Evolutionary conservation across 2,113 vertebrate genomes (phyloP).

Genomic region (western clawed frog (Xenopus tropicalis)): DNA sequence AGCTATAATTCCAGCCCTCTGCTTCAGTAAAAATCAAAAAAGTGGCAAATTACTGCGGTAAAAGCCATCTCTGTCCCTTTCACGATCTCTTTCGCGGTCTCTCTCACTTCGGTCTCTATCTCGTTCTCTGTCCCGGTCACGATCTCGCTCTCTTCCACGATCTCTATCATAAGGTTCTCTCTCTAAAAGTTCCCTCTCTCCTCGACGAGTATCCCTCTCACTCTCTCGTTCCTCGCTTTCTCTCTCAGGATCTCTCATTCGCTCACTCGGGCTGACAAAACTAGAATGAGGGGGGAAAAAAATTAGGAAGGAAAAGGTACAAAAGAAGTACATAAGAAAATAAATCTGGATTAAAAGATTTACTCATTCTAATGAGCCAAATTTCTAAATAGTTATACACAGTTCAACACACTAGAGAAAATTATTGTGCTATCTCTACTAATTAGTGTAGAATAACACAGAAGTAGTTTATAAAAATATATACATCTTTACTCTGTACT

Average conservation of each 20-base stretch:
- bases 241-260: slow-evolving; percentile 62
- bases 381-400: too few relatives aligned
- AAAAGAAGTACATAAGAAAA: not conserved
- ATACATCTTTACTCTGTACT: too few relatives aligned
- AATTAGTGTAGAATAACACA: too few relatives aligned
- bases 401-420: too few relatives aligned
- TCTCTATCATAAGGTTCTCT: slow-evolving; percentile 50
- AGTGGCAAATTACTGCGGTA: slow-evolving; percentile 69
- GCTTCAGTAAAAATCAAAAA: too few relatives aligned
- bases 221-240: slow-evolving; percentile 58
- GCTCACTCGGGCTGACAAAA: slow-evolving; percentile 79
- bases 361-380: too few relatives aligned
- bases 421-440: too few relatives aligned
- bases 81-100: slow-evolving; percentile 53
- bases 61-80: slow-evolving; percentile 54
- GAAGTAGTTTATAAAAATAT: too few relatives aligned
- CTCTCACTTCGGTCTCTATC: slow-evolving; percentile 59
- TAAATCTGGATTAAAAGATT: too few relatives aligned
- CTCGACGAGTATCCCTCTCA: slow-evolving; percentile 51
- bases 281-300: slow-evolving; percentile 54
- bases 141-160: slow-evolving; percentile 56
- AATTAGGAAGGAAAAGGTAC: not conserved
- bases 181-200: slow-evolving; percentile 46
- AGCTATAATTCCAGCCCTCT: too few relatives aligned
- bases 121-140: slow-evolving; percentile 54